phyloP scores from a whole-genome alignment of 2,113 vertebrate genomes.

The Stomatorhinus ivindoensis region DNA sequence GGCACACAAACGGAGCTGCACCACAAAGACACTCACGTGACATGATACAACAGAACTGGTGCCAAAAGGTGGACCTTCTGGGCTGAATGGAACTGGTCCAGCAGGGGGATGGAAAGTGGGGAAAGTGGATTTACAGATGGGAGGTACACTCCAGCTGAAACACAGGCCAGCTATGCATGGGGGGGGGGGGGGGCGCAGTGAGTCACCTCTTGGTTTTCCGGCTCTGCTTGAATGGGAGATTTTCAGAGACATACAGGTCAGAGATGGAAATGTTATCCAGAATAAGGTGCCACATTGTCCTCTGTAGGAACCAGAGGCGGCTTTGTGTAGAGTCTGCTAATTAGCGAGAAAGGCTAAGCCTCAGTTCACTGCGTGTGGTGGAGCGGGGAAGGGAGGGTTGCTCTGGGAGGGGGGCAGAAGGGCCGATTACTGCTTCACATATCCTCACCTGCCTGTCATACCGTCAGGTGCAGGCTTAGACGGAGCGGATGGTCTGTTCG shows the following conservation, averaged over 20 bases:
- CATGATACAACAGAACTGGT: background rate
- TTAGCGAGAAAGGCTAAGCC: background rate
- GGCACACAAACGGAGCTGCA: background rate
- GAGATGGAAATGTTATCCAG: background rate
- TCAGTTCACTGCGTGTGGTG: background rate
- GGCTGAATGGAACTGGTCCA: background rate
- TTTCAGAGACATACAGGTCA: background rate
- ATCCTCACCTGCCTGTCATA: background rate
- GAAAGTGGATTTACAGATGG: background rate
- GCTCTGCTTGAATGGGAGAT: background rate
- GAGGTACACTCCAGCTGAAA: background rate
- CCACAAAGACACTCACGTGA: background rate
- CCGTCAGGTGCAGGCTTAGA: background rate
- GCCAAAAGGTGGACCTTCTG: background rate
- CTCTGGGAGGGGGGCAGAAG: too few species aligned
- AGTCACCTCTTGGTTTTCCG: background rate
- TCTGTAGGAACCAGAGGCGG: background rate
- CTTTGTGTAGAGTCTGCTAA: background rate
- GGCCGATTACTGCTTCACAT: background rate
- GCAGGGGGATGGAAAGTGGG: background rate
- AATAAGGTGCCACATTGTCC: background rate
- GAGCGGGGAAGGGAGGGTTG: background rate
- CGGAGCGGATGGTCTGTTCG: background rate
- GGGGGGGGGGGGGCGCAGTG: background rate
- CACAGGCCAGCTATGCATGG: background rate